Percentiles rank a stretch among this genome's conserved stretches.
phyloP scores from a whole-genome alignment of 2,797 vertebrate genomes.

The Artibeus jamaicensis region DNA sequence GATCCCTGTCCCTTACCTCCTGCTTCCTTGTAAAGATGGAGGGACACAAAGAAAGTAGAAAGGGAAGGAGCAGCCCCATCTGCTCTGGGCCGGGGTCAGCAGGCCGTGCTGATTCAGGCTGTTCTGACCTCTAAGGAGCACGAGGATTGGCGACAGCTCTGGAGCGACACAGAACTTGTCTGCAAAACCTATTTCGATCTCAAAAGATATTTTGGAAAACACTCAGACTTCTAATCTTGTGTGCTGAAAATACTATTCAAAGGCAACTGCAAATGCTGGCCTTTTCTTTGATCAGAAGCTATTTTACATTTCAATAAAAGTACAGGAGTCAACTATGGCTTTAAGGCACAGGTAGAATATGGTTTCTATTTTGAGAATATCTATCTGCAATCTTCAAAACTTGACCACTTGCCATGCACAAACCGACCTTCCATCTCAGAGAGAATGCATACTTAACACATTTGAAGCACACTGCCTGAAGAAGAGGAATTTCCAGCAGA shows the following conservation, averaged over 20 bases:
- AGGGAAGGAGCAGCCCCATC: accelerated
- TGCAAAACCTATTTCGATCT: slow-evolving; percentile 45
- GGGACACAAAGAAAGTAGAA: not conserved
- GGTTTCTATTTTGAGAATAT: slow-evolving; percentile 24
- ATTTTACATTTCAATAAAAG: slow-evolving; percentile 44
- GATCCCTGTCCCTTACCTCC: not conserved
- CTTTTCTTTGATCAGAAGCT: slow-evolving; percentile 41
- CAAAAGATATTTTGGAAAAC: slow-evolving; percentile 59
- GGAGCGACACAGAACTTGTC: not conserved
- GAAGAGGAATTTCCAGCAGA: not conserved
- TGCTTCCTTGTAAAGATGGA: not conserved
- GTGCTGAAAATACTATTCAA: slow-evolving; percentile 42
- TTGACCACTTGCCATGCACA: not conserved
- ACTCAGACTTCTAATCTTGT: slow-evolving; percentile 37
- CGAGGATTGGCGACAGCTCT: not conserved
- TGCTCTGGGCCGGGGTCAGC: not conserved
- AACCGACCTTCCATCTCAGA: not conserved
- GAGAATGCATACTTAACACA: not conserved
- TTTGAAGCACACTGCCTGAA: not conserved
- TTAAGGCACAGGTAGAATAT: not conserved
- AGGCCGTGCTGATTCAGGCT: not conserved
- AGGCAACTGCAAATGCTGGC: slow-evolving; percentile 24
- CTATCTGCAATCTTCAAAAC: slow-evolving; percentile 32
- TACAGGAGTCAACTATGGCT: slow-evolving; percentile 9
- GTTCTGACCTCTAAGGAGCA: not conserved